Base-by-base conservation (phyloP, 2,888 invertebrate genomes). In the Cyaniris semiargus region DNA sequence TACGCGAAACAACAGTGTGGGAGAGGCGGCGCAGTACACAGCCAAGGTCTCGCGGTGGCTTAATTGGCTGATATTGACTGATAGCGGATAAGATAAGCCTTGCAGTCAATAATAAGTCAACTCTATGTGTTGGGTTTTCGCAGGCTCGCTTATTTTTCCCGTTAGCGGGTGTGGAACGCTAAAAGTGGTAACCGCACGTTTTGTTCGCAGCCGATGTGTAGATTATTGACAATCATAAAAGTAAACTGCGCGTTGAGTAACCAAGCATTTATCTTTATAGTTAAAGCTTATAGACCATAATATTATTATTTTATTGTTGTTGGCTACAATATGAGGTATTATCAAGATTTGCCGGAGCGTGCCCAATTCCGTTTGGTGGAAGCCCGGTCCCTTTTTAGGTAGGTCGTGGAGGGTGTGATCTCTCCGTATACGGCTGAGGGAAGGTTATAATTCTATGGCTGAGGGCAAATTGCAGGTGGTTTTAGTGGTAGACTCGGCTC, bases 81-180 rank as follows among this genome's bases (percentile, higher is more conserved):
- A 90, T 93, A 92, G 86, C 84, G 86, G 93, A 92, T 92, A 83
- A 93, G 93, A 93, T 93, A 91, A 88, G 83, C 76, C 82, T 82
- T 88, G 88, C 89, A 90, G 88, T 85, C 85, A 88, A 89, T 90
- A 89, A 86, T 86, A 79, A 78, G 76, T 78, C 76, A 75, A 78
- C 38, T 72, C 23, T 72, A 27, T 53, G 27, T 74, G 74, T 53
- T 77, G 78, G 78, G 78, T 78, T 77, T 79, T 79, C 66, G 70
- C 58, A 60, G 31, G 71, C 53, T 56, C 38, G 56, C 34, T 44
- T 38, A 76, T 56, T 38, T 77, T 77, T 58, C 23, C 34, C 44
- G 53, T 53, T 74, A 48, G 8, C 74, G 23, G 7, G 23, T 18
- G 5, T 66, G 27, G 21, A 15, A 66, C 27, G 66, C 27, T 66